Base-by-base conservation (phyloP, 2,888 invertebrate species). In the Dioctria rufipes region DNA sequence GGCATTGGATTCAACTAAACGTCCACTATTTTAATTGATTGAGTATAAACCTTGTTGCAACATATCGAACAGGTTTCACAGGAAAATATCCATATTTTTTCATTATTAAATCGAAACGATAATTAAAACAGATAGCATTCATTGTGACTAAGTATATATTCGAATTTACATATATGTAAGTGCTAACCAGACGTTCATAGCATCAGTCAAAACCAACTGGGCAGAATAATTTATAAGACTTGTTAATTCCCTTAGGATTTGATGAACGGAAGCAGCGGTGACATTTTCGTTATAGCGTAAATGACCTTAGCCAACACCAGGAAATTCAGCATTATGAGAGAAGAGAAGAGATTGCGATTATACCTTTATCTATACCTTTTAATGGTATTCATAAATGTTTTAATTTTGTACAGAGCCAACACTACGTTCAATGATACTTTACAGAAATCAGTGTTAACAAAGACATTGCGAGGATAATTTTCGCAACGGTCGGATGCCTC, bases 401-500 rank as follows among this genome's bases (percentile, higher is more conserved):
- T 43, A 46, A 46, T 67, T 46, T 67, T 25, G 25, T 43, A 46
- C 42, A 65, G 9, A 40, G 61, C 40, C 65, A 3, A 6, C 65
- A 42, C 65, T 11, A 5, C 40, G 65, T 42, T 65, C 42, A 65
- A 65, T 65, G 65, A 65, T 42, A 65, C 46, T 43, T 67, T 67
- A 8, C 25, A 69, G 49, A 51, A 39, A 51, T 37, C 37, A 49
- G 37, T 69, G 51, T 43, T 51, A 69, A 69, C 69, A 69, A 69
- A 69, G 69, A 69, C 51, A 69, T 39, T 51, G 8, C 8, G 25
- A 8, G 54, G 58, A 54, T 66, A 65, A n/a, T 66, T 78, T 66
- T 67, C 51, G 13, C 66, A 43, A 80, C 43, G 80, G 60, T 69
- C 58, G 25, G 80, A 46, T 80, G 80, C 80, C 51, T 71, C 60